These are phyloP conservation scores for Silurus glanis DNA, from an alignment of 2,113 vertebrate genomes.

Conservation along the genomic window DNA sequence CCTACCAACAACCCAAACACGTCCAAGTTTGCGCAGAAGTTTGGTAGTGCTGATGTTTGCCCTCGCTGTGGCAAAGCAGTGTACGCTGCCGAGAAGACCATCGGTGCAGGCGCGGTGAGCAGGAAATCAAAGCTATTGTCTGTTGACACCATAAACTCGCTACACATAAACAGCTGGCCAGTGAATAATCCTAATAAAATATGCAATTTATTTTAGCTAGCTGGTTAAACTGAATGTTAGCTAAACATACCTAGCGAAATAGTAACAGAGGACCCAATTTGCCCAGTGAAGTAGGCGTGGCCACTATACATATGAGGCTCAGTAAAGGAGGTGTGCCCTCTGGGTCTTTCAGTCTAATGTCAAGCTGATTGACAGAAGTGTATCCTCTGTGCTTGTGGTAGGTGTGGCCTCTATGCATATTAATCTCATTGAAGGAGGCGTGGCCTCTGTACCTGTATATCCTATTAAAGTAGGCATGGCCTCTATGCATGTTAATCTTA, in stretches of 20 bases:
- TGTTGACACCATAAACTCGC: neutral
- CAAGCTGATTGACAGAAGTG: neutral
- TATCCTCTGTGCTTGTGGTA: neutral
- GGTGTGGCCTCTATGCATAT: neutral
- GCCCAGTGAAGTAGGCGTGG: no score
- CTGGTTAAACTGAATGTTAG: neutral
- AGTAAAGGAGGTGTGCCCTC: neutral
- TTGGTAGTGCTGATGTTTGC: slow-evolving; percentile 83
- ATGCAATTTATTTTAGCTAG: neutral
- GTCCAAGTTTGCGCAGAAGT: slow-evolving; percentile 83
- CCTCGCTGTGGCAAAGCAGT: slow-evolving; percentile 87
- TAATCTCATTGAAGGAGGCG: neutral
- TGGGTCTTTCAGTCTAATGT: neutral
- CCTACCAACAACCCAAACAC: slow-evolving; percentile 83
- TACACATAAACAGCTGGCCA: neutral
- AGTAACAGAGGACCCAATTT: neutral
- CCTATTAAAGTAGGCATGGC: neutral
- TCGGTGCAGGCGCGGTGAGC: slow-evolving; percentile 89
- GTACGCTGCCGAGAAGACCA: slow-evolving; percentile 91
- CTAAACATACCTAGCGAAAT: neutral
- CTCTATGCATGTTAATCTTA: neutral
- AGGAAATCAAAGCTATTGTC: neutral
- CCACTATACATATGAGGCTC: no score
- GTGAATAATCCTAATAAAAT: neutral
- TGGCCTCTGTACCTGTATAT: neutral